A percentile compares a stretch with the other conserved stretches of the same genome.
Evolutionary conservation across 2,113 vertebrate species (phyloP).

Genomic region (Vulpes lagopus): DNA sequence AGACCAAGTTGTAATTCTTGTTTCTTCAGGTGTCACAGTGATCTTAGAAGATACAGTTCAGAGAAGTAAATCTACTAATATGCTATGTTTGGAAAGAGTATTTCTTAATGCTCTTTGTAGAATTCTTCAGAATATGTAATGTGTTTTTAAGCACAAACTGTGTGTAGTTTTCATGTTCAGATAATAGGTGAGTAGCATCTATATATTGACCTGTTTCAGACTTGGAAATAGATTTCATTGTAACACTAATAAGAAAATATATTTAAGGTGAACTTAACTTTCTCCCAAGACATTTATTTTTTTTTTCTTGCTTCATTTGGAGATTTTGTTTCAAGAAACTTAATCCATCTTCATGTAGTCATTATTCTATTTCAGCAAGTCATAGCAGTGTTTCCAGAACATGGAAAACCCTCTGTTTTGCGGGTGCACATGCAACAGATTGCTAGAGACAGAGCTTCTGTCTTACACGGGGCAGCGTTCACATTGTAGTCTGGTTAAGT

Average conservation of each 20-base stretch:
- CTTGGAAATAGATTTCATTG: slow-evolving; percentile 33
- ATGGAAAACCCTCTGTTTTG: background rate
- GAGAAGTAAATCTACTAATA: background rate
- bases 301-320: background rate
- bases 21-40: background rate
- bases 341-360: background rate
- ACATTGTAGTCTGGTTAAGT: background rate
- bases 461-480: background rate
- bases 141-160: background rate
- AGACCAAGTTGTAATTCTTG: background rate
- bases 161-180: slow-evolving; percentile 25
- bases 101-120: background rate
- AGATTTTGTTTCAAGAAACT: slow-evolving; percentile 38
- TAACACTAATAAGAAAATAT: background rate
- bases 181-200: background rate
- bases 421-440: background rate
- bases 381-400: background rate
- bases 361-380: slow-evolving; percentile 1
- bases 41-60: background rate
- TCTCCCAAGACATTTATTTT: slow-evolving; percentile 8
- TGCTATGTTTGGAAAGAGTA: background rate
- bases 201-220: background rate
- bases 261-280: slow-evolving; percentile 51
- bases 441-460: background rate
- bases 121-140: background rate